Evolutionary conservation across 2,888 invertebrate genomes (phyloP).

Genomic region (Drymonia ruficornis): DNA sequence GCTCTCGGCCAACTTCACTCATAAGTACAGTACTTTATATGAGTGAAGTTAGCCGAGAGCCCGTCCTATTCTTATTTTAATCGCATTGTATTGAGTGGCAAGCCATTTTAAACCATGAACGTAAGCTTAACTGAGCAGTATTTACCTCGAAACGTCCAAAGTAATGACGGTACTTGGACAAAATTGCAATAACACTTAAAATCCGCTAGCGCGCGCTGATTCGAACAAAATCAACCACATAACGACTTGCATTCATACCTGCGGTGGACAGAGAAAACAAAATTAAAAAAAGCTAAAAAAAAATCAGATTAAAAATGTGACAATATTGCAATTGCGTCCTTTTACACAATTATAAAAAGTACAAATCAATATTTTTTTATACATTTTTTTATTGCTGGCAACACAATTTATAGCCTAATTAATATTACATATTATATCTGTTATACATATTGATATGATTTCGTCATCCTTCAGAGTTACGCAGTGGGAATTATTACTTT

Average conservation of each 20-base stretch:
- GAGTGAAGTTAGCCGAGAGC: too few relatives aligned
- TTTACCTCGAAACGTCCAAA: conserved; percentile 33
- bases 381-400: conserved; percentile 33
- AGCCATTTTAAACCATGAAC: conserved; percentile 1
- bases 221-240: conserved; percentile 70
- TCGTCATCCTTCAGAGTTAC: conserved; percentile 34
- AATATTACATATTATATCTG: conserved; percentile 6
- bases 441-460: conserved; percentile 45
- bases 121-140: conserved; percentile 38
- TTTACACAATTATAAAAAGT: conserved; percentile 23
- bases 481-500: conserved; percentile 3
- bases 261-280: conserved; percentile 56
- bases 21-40: too few relatives aligned
- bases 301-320: conserved; percentile 19
- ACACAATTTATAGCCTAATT: conserved; percentile 18
- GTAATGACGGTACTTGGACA: conserved; percentile 38
- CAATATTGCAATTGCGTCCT: conserved; percentile 51
- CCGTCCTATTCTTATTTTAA: too few relatives aligned
- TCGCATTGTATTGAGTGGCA: too few relatives aligned
- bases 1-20: too few relatives aligned
- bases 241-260: conserved; percentile 82
- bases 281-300: conserved; percentile 36
- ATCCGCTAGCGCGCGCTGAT: conserved; percentile 52
- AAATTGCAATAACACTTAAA: conserved; percentile 66
- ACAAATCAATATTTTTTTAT: conserved; percentile 23